Conservation (phyloP, 2,888 invertebrate species). For the Adelphocoris suturalis region DNA sequence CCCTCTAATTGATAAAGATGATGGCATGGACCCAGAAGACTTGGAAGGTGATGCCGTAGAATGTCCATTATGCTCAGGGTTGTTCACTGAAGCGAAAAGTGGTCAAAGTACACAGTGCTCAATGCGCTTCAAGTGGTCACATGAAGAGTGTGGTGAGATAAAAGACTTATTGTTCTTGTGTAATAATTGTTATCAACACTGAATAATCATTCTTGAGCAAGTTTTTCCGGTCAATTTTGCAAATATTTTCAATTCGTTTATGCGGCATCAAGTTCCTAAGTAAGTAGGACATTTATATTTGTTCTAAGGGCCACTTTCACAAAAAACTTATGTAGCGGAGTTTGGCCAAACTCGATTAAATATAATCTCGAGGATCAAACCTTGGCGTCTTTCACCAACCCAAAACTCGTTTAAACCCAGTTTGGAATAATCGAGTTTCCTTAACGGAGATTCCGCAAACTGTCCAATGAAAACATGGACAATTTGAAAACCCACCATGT, state of each 20-base stretch:
- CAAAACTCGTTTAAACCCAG: no score
- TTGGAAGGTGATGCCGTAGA: conserved; percentile 32
- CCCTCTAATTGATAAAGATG: background rate
- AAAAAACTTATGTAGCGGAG: no score
- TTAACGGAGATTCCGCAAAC: no score
- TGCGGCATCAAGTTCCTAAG: conserved; percentile 25
- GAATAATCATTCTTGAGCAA: conserved; percentile 33
- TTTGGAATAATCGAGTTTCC: no score
- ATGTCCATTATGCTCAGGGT: conserved; percentile 2
- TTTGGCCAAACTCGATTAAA: no score
- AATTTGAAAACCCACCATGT: no score
- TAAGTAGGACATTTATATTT: conserved; percentile 38
- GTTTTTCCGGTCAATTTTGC: conserved; percentile 32
- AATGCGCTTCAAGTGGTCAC: conserved; percentile 1
- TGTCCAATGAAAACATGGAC: no score
- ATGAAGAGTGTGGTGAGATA: conserved; percentile 30
- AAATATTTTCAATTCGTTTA: conserved; percentile 23
- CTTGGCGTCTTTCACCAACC: no score
- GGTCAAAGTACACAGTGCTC: background rate
- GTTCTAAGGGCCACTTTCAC: no score
- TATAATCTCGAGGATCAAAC: no score
- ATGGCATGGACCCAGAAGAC: background rate
- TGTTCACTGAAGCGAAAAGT: conserved; percentile 24
- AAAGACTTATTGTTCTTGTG: conserved; percentile 21
- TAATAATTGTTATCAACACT: conserved; percentile 8